Base-by-base conservation (phyloP, 2,797 vertebrate species). In the Parauchenoglanis punctatus region DNA sequence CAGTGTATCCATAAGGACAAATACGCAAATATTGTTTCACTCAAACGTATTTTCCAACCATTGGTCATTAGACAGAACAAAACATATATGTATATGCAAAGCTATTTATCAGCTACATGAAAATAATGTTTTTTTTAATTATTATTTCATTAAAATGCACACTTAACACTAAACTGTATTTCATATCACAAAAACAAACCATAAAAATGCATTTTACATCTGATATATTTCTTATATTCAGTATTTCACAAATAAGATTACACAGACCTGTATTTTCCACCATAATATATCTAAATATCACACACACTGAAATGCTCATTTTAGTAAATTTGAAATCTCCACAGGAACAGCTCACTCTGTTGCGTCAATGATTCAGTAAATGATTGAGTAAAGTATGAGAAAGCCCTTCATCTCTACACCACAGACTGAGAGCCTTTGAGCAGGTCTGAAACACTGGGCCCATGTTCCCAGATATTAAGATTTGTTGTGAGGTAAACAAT, bases 401-500 rank as follows among this genome's bases (percentile, higher is more conserved):
- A 80, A 40, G 56, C 54, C 18, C 25, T n/a, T 76, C 46, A 52
- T 76, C 49, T 54, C 77, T 40, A 13, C 17, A 11, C 28, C 17
- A 4, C 75, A 4, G 35, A 40, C 56, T 61, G 56, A 18, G 35
- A 13, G 40, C 23, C 20, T 58, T 35, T 81, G 35, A 40, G 23
- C 35, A 81, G 78, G 58, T n/a, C 40, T 46, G 80, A 81, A 81
- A 46, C 23, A 46, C 58, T 17, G 6, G 58, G 58, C 23, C 59
- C n/a, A 59, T 81, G 59, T 81, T 81, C 59, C n/a, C 40, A 28
- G 23, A 70, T 63, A 76, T 65, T 13, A 56, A 56, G 81, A 75
- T 84, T 84, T 56, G 84, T 88, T 85, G 75, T 49, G 61, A 68
- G 52, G 80, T 49, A 87, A 86, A 87, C 83, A 84, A 59, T 75